Evolutionary conservation across 2,888 invertebrate genomes (phyloP), one percentile per base, ranked within the genome.

Genomic region (Polylopha cassiicola): DNA sequence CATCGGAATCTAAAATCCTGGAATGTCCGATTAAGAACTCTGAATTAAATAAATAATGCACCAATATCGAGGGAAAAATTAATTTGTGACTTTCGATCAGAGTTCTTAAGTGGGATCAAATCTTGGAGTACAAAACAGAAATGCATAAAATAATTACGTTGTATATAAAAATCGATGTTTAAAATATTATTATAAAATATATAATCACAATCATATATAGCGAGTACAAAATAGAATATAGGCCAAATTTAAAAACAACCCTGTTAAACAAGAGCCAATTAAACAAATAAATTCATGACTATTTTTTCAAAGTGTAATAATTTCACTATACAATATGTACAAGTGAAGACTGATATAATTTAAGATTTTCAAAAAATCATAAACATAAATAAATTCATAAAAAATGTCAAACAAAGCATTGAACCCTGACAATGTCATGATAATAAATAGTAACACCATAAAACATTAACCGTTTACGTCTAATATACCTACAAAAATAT

Each of bases 21-120:
- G 70, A 73, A 73, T 72, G 73, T 58, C 63, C 57, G 51, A 48
- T 59, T 55, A 62, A 65, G 59, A 55, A 54, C 58, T 51, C 59
- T 50, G 42, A 47, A 55, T 51, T 28, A 10, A 8, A 9, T 31
- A 41, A 39, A 47, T 34, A 14, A 6, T 39, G 24, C 15, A 28
- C 10, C 29, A 26, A 37, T 31, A 22, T 20, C 33, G 31, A 39
- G 26, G 28, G 30, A 10, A 21, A 34, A 34, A 39, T 34, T 43
- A 41, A 29, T 44, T 38, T 23, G 17, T 6, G 34, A 28, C 20
- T 37, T 28, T 26, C 5, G 5, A 30, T 20, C 44, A 55, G 60
- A 55, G 48, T 64, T 50, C 62, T 60, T 60, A 63, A 53, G 51
- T 45, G 51, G 53, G 58, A 57, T 53, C 39, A 44, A 63, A 58